These are phyloP conservation scores for Sebastes paucispinis DNA, from an alignment of 2,797 vertebrate genomes.

Conservation along the genomic window DNA sequence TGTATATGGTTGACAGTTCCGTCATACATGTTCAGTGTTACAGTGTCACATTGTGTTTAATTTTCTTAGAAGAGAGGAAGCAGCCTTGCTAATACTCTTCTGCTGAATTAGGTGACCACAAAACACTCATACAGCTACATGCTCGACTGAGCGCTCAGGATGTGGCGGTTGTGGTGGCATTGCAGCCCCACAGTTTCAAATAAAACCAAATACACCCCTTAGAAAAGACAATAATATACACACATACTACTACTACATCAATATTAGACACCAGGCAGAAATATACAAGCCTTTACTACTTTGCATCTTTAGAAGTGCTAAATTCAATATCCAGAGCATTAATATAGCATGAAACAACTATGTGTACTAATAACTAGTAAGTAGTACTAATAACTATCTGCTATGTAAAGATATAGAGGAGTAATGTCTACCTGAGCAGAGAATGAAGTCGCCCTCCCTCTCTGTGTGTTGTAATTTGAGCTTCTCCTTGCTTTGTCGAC, in stretches of 20 bases:
- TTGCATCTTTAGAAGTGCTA: background rate
- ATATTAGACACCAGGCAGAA: background rate
- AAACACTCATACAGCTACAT: background rate
- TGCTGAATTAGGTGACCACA: conserved; percentile 6
- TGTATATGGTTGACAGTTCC: too few relatives aligned
- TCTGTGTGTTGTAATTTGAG: too few relatives aligned
- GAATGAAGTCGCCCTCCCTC: too few relatives aligned
- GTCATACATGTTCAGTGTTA: background rate
- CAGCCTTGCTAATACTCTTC: background rate
- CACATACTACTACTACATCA: background rate
- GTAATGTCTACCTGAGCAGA: too few relatives aligned
- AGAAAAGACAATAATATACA: background rate
- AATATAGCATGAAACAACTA: too few relatives aligned
- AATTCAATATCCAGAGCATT: too few relatives aligned
- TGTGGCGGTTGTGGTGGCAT: conserved; percentile 34
- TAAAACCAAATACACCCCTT: background rate
- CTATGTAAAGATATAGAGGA: too few relatives aligned
- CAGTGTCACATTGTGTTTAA: background rate
- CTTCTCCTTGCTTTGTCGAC: too few relatives aligned
- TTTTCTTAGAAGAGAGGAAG: conserved; percentile 64
- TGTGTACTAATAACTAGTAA: too few relatives aligned
- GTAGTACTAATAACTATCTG: too few relatives aligned
- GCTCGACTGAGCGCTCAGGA: conserved; percentile 34
- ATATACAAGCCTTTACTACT: background rate
- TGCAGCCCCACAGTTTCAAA: background rate